A percentile compares a stretch with the other conserved stretches of the same genome.
Evolutionary conservation across 2,888 invertebrate species (phyloP).

Genomic region (Acrobasis suavella): DNA sequence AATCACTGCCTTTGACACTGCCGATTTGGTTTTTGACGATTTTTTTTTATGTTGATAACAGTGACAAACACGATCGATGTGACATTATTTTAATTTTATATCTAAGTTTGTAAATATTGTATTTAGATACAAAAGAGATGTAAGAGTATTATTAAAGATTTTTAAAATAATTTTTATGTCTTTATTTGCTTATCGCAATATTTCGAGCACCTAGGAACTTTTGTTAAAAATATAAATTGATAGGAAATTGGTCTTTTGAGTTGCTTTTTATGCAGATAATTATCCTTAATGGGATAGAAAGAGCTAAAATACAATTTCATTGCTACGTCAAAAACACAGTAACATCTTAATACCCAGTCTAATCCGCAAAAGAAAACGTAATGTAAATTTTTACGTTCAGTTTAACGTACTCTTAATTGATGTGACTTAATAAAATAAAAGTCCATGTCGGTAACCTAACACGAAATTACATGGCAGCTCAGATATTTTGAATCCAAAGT

Average conservation of each 20-base stretch:
- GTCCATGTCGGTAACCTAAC: not conserved
- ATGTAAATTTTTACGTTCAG: too few relatives aligned
- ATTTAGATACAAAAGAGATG: constrained; percentile 74
- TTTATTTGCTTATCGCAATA: not conserved
- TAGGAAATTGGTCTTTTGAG: too few relatives aligned
- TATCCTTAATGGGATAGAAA: too few relatives aligned
- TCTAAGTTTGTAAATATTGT: constrained; percentile 80
- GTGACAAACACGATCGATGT: constrained; percentile 47
- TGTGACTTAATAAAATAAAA: not conserved
- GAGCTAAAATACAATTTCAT: too few relatives aligned
- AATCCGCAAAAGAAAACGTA: too few relatives aligned
- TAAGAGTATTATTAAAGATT: constrained; percentile 78
- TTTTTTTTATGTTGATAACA: constrained; percentile 33
- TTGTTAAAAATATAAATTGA: too few relatives aligned
- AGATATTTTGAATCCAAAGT: constrained; percentile 27
- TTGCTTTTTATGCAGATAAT: too few relatives aligned
- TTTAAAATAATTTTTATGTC: constrained; percentile 36
- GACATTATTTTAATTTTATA: constrained; percentile 58
- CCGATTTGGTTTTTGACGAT: constrained; percentile 37
- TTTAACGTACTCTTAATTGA: too few relatives aligned
- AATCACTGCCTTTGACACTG: constrained; percentile 54
- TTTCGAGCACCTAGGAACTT: too few relatives aligned
- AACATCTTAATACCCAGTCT: too few relatives aligned
- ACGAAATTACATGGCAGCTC: not conserved
- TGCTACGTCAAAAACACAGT: too few relatives aligned